Evolutionary conservation across 2,888 invertebrate genomes (phyloP).

Genomic region (Lasioglossum calceatum): DNA sequence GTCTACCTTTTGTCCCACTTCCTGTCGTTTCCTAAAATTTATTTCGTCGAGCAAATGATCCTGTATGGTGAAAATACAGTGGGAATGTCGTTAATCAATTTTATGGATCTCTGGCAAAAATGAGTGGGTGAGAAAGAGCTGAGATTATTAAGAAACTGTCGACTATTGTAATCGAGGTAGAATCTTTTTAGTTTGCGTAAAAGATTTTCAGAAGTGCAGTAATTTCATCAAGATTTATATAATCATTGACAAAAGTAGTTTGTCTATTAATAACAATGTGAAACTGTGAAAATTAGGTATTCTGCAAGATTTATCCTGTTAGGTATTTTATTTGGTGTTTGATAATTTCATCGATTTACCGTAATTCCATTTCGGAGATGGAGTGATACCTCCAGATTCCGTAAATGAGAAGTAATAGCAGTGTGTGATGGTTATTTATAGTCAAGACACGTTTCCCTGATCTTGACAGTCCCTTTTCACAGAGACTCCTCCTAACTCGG

Average conservation of each 20-base stretch:
- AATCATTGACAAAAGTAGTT: not conserved
- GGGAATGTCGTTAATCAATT: not conserved
- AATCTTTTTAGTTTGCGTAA: not conserved
- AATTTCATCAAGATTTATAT: not conserved
- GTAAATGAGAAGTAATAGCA: not conserved
- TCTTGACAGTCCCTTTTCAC: constrained; percentile 1
- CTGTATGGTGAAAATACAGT: not conserved
- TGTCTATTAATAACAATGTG: too few relatives aligned
- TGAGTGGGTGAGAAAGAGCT: not conserved
- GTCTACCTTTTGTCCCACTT: not conserved
- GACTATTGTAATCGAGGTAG: not conserved
- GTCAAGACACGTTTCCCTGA: not conserved
- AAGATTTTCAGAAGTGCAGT: not conserved
- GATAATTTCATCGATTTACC: not conserved
- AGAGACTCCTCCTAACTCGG: not conserved
- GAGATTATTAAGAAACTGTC: not conserved
- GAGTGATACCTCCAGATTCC: not conserved
- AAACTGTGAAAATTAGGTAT: too few relatives aligned
- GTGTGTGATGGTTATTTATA: not conserved
- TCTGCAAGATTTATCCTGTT: too few relatives aligned
- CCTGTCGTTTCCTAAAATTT: not conserved
- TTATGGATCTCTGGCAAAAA: not conserved
- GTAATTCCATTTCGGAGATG: not conserved
- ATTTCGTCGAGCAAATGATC: not conserved
- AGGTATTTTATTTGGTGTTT: not conserved